phyloP scores from a whole-genome alignment of 2,113 vertebrate species.

The Canis aureus region DNA sequence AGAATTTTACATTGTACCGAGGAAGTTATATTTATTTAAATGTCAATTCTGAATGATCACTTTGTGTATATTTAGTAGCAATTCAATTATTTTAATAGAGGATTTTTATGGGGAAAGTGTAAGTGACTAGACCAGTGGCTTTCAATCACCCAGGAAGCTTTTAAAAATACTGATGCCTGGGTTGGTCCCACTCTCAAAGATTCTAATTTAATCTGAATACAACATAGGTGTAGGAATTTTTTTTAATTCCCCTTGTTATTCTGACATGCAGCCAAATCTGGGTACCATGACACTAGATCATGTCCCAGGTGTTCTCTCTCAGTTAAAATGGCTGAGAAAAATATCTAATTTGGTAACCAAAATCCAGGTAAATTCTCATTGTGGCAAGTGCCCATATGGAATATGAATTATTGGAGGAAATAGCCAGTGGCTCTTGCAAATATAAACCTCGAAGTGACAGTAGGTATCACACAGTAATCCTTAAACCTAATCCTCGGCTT shows the following conservation, averaged over 20 bases:
- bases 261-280: not conserved
- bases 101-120: not conserved
- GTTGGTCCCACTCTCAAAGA: not conserved
- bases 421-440: not conserved
- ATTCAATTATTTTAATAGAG: slow-evolving; percentile 41
- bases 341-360: not conserved
- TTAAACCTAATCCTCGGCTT: not conserved
- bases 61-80: slow-evolving; percentile 11
- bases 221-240: not conserved
- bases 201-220: not conserved
- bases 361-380: not conserved
- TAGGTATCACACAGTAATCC: not conserved
- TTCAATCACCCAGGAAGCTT: not conserved
- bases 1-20: not conserved
- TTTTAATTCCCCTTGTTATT: not conserved
- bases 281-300: not conserved
- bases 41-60: slow-evolving; percentile 3
- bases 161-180: not conserved
- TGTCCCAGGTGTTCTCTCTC: not conserved
- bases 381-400: not conserved
- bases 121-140: not conserved
- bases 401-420: slow-evolving; percentile 14
- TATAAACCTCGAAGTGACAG: not conserved
- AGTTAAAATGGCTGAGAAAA: slow-evolving; percentile 23
- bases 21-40: not conserved